Percentiles rank a stretch among this genome's conserved stretches.
These are phyloP conservation scores for Pitangus sulphuratus DNA, from an alignment of 2,797 vertebrate species.

Conservation along the genomic window DNA sequence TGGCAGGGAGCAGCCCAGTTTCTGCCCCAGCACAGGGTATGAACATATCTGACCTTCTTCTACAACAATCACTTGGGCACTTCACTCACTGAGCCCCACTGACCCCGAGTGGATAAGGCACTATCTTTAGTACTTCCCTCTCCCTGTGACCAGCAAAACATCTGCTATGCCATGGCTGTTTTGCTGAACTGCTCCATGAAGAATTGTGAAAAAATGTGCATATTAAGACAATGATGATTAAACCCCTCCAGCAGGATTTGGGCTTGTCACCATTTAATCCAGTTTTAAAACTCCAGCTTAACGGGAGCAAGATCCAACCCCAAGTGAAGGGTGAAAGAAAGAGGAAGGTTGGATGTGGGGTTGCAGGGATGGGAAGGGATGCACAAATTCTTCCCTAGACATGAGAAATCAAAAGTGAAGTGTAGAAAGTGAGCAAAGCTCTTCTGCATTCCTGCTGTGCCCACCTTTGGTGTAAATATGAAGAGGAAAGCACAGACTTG, in stretches of 20 bases:
- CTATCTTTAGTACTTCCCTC: neutral
- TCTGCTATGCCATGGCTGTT: neutral
- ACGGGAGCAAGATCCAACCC: neutral
- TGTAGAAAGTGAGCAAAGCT: neutral
- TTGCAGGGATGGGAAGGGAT: neutral
- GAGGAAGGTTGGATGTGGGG: neutral
- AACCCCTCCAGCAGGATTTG: neutral
- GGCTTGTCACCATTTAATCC: neutral
- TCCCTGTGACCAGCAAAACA: neutral
- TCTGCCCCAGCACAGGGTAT: neutral
- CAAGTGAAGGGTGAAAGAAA: neutral
- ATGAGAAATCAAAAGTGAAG: accelerated
- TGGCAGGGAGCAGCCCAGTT: neutral
- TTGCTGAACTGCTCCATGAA: neutral
- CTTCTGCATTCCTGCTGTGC: neutral
- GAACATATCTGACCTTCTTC: neutral
- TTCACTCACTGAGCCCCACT: neutral
- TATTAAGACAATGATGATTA: neutral
- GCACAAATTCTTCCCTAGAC: neutral
- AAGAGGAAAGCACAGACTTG: neutral
- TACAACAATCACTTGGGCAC: neutral
- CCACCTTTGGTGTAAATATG: neutral
- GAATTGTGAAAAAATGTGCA: neutral
- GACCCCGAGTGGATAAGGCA: neutral
- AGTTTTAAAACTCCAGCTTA: neutral